These are phyloP conservation scores for Stegana nigrithorax DNA, from an alignment of 2,888 invertebrate species.

Conservation along the genomic window DNA sequence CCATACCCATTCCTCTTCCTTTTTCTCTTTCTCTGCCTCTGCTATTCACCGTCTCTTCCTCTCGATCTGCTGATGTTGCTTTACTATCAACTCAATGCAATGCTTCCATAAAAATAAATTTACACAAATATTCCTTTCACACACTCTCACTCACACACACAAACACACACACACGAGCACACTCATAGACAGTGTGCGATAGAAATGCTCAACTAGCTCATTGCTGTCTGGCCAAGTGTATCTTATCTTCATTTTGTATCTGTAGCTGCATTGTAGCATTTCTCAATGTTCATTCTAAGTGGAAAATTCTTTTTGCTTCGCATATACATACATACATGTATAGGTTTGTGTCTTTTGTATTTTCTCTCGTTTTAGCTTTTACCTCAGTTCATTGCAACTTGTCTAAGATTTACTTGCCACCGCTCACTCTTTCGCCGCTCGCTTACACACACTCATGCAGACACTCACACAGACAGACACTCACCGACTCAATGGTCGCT, in stretches of 20 bases:
- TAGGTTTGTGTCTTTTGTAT: too few relatives aligned
- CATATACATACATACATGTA: not conserved
- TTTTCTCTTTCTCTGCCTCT: too few relatives aligned
- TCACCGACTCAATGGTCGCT: too few relatives aligned
- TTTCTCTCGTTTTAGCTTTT: not conserved
- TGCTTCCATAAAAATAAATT: not conserved
- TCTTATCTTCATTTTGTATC: slow-evolving; percentile 55
- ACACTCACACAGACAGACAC: too few relatives aligned
- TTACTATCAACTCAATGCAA: not conserved
- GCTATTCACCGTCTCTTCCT: too few relatives aligned
- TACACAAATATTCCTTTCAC: not conserved
- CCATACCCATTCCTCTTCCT: not conserved
- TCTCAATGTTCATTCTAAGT: slow-evolving; percentile 12
- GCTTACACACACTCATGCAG: slow-evolving; percentile 3
- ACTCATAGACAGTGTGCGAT: not conserved
- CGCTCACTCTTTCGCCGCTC: slow-evolving; percentile 8
- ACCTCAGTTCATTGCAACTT: not conserved
- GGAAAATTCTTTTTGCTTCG: not conserved
- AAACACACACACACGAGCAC: not conserved
- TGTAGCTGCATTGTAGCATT: slow-evolving; percentile 28
- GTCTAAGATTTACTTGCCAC: not conserved
- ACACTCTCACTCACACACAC: not conserved
- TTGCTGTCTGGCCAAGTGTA: slow-evolving; percentile 48
- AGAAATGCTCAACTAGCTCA: not conserved
- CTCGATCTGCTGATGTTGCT: not conserved